Evolutionary conservation across 2,113 vertebrate species (phyloP).

Genomic region (Zosterops japonicus): DNA sequence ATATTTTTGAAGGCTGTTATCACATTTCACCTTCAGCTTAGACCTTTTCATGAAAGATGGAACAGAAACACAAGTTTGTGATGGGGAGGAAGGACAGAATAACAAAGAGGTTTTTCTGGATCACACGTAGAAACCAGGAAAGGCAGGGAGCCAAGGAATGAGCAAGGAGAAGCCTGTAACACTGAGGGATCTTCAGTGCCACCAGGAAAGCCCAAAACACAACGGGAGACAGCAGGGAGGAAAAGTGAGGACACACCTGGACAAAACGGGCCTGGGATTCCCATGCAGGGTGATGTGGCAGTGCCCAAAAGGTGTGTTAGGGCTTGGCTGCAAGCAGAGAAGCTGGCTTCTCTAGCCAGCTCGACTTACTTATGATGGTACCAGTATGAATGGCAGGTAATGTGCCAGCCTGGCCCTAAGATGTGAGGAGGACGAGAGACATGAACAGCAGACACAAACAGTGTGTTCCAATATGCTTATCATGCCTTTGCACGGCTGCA

Average conservation of each 20-base stretch:
- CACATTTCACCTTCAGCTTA: constrained; percentile 64
- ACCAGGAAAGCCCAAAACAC: background rate
- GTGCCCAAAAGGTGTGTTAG: rapidly evolving
- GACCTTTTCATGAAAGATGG: constrained; percentile 56
- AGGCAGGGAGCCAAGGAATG: background rate
- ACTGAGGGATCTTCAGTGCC: background rate
- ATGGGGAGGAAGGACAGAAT: constrained; percentile 10
- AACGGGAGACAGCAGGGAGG: background rate
- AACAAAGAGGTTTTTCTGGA: constrained; percentile 44
- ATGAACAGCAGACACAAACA: background rate
- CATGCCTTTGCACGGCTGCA: background rate
- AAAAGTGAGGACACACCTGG: background rate
- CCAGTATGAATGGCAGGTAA: background rate
- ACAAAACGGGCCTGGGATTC: background rate
- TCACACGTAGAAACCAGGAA: background rate
- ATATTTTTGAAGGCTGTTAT: constrained; percentile 63
- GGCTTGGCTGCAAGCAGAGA: background rate
- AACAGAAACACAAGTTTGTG: constrained; percentile 46
- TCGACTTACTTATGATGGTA: background rate
- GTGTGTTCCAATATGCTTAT: background rate
- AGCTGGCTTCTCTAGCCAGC: background rate
- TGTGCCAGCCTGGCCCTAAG: background rate
- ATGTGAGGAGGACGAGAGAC: background rate
- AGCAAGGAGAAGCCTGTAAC: background rate
- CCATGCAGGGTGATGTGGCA: background rate